These are phyloP conservation scores for Crossocerus cetratus DNA, from an alignment of 2,888 invertebrate species.

Conservation along the genomic window DNA sequence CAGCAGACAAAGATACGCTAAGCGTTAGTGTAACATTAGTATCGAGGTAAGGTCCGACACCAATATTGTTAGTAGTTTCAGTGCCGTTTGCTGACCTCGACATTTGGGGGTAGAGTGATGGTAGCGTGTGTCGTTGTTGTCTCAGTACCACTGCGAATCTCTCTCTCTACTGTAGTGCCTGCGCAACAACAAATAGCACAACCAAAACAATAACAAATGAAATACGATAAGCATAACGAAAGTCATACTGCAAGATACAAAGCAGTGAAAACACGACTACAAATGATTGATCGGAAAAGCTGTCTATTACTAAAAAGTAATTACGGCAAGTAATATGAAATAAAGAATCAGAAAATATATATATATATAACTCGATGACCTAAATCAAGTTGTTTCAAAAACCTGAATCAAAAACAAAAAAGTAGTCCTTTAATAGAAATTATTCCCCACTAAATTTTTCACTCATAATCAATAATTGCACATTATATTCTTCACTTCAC, in stretches of 20 bases:
- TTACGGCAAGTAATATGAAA: too few species aligned
- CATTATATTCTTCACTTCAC: constrained; percentile 47
- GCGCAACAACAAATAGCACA: constrained; percentile 62
- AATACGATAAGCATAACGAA: constrained; percentile 13
- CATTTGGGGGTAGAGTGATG: constrained; percentile 75
- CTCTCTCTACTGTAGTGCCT: constrained; percentile 76
- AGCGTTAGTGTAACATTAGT: constrained; percentile 47
- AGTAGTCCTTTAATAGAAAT: constrained; percentile 9
- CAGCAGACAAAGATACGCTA: constrained; percentile 36
- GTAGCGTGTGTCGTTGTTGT: constrained; percentile 75
- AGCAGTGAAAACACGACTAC: constrained; percentile 32
- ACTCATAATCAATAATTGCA: not conserved
- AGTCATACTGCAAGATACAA: constrained; percentile 22
- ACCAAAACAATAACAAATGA: constrained; percentile 48
- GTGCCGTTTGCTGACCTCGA: constrained; percentile 73
- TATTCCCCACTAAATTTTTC: too few species aligned
- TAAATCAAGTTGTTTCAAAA: constrained; percentile 34
- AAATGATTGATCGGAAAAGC: constrained; percentile 19
- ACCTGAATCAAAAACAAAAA: constrained; percentile 10
- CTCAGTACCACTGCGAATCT: constrained; percentile 74
- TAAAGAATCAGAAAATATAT: constrained; percentile 1
- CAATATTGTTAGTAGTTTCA: constrained; percentile 44
- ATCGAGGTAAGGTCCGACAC: constrained; percentile 60
- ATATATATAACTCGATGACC: constrained; percentile 21
- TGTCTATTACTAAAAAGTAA: constrained; percentile 1